Evolutionary conservation across 2,888 invertebrate species (phyloP).

Genomic region (Xanthorhoe designata): DNA sequence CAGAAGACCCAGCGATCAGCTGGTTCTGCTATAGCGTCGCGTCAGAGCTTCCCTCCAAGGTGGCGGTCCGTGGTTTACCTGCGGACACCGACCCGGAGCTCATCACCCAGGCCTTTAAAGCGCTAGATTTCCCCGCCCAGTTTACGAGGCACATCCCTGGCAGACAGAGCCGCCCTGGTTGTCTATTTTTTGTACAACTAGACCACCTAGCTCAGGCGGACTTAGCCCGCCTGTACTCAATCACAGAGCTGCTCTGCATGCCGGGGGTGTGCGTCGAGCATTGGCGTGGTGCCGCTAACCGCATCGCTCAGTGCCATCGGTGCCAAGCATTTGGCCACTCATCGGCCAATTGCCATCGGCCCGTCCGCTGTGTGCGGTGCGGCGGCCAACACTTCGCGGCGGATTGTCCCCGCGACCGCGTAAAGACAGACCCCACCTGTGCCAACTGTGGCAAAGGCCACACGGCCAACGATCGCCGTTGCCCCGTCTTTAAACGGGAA

Average conservation of each 20-base stretch:
- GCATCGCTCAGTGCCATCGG: background rate
- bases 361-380: slow-evolving; percentile 3
- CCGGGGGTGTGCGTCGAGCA: slow-evolving; percentile 10
- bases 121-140: slow-evolving; percentile 7
- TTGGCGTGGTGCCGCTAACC: background rate
- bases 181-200: slow-evolving; percentile 13
- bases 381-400: slow-evolving; percentile 6
- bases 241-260: slow-evolving; percentile 6
- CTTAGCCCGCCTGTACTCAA: background rate
- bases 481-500: slow-evolving; percentile 7
- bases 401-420: slow-evolving; percentile 11
- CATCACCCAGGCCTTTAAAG: slow-evolving; percentile 16
- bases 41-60: background rate
- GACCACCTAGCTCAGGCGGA: slow-evolving; percentile 6
- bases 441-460: slow-evolving; percentile 31
- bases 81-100: background rate
- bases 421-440: slow-evolving; percentile 24
- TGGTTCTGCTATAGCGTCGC: slow-evolving; percentile 42
- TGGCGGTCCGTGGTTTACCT: slow-evolving; percentile 9
- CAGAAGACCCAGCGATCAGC: slow-evolving; percentile 11
- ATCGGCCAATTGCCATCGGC: slow-evolving; percentile 2
- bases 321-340: slow-evolving; percentile 7
- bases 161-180: background rate
- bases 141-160: slow-evolving; percentile 1
- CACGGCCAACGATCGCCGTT: slow-evolving; percentile 27